Evolutionary conservation across 2,113 vertebrate species (phyloP), one percentile per base, ranked within the genome.

Genomic region (Apeltes quadracus): DNA sequence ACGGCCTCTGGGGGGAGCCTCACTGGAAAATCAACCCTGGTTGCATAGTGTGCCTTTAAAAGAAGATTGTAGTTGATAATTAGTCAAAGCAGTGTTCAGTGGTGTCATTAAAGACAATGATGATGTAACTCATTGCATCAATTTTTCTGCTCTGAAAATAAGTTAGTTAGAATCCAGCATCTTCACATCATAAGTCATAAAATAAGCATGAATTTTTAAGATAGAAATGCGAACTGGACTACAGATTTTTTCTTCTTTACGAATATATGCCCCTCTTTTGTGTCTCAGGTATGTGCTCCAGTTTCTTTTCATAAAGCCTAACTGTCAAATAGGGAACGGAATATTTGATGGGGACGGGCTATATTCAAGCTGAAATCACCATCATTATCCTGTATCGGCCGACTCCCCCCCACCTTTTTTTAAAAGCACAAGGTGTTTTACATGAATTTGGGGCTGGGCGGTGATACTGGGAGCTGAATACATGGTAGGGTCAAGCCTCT

Each of bases 311-410:
- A 68, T 48, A 41, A 73, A 83, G 64, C 66, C 69, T 4, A 32
- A 68, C 50, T 62, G 50, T 75, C 55, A 67, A 71, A 82, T 83
- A 84, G 70, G 78, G 78, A 91, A 85, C 83, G 75, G 85, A 90
- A 90, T 90, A 92, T 88, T 83, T 90, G 84, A 91, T 88, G 81
- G 87, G 77, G 82, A 86, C 86, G 88, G 81, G 75, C 77, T 84
- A 85, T 91, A 91, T 91, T 92, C 86, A 89, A 84, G 78, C 76
- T 81, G 76, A 88, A 91, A 90, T 92, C 89, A 92, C 83, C 78
- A 72, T 91, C 88, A 92, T 93, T 91, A 93, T 92, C 87, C 87
- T 44, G 76, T 86, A 88, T 89, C 85, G 87, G 87, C 87, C 87
- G 69, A 66, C 85, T 75, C 90, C 83, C 20, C 12, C 11, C n/a